Evolutionary conservation across 1,140 invertebrate genomes (phyloP), one percentile per base, ranked within the genome.

Genomic region (Coboldia fuscipes): DNA sequence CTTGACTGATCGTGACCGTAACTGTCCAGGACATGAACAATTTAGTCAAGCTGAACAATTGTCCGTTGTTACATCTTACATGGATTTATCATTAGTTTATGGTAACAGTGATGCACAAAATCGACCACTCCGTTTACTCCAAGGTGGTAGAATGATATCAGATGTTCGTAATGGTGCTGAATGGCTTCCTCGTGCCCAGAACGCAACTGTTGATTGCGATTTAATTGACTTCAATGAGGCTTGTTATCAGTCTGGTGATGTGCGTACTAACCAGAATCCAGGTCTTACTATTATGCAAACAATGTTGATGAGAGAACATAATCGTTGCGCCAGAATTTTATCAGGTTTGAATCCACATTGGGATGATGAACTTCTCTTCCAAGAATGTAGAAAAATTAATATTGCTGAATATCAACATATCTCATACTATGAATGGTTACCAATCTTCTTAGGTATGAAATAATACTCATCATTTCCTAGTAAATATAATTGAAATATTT

Each of bases 11-110:
- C 58, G 66, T 27, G 72, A 72, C 42, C 62, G 65, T 36, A 68
- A 68, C 33, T 82, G 78, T 44, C 61, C 63, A 0, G 48, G 58
- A n/a, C 55, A 60, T 6, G 55, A 62, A 12, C 51, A 56, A 31
- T 44, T 54, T 16, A 52, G 57, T n/a, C 72, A 75, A n/a, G 76
- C 74, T 7, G 69, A 82, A 60, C 77, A 86, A 72, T 42, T 88
- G 17, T 77, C 78, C 6, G 66, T 66, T n/a, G 74, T 89, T 1
- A 86, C 83, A 8, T 68, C 78, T 2, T 90, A 65, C 45, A 57
- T 92, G 58, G 88, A 93, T 48, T 61, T 80, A 9, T 90, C 84
- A 0, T 55, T 80, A 26, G 71, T 86, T 7, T 92, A 93, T 45
- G 86, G 85, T 2, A 80, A 75, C 21, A 72, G 54, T 14, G 58